Evolutionary conservation across 1,140 invertebrate species (phyloP).

Genomic region (Papilio aristodemus): DNA sequence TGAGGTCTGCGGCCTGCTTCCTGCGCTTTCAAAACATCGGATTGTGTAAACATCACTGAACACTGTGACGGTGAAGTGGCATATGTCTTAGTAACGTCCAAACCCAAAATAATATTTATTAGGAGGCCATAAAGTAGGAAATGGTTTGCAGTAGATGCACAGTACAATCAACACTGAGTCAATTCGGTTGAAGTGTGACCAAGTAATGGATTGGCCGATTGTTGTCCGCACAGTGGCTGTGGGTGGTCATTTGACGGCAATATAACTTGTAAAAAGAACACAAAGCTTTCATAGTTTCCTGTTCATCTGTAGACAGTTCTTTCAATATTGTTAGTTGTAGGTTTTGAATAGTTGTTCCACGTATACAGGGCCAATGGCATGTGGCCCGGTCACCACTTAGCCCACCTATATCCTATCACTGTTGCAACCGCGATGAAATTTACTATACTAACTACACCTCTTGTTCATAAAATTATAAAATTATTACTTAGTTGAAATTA

Average conservation of each 20-base stretch:
- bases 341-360: background rate
- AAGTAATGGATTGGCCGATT: constrained; percentile 70
- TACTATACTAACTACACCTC: background rate
- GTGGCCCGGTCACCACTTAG: background rate
- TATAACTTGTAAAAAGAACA: constrained; percentile 55
- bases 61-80: background rate
- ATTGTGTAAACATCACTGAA: constrained; percentile 57
- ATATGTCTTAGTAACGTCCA: background rate
- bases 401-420: too few species aligned
- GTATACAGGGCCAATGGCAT: background rate
- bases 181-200: constrained; percentile 44
- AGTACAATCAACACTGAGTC: constrained; percentile 22
- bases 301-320: background rate
- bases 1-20: constrained; percentile 49
- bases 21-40: constrained; percentile 58
- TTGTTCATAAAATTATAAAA: constrained; percentile 1
- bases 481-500: background rate
- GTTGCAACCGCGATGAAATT: too few species aligned
- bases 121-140: background rate
- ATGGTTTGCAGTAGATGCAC: background rate
- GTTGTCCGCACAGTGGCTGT: constrained; percentile 51
- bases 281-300: constrained; percentile 42
- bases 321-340: background rate
- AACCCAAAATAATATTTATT: constrained; percentile 16
- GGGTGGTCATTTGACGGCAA: constrained; percentile 61